Evolutionary conservation across 2,888 invertebrate genomes (phyloP), one percentile per base, ranked within the genome.

Genomic region (Chymomyza procnemis): DNA sequence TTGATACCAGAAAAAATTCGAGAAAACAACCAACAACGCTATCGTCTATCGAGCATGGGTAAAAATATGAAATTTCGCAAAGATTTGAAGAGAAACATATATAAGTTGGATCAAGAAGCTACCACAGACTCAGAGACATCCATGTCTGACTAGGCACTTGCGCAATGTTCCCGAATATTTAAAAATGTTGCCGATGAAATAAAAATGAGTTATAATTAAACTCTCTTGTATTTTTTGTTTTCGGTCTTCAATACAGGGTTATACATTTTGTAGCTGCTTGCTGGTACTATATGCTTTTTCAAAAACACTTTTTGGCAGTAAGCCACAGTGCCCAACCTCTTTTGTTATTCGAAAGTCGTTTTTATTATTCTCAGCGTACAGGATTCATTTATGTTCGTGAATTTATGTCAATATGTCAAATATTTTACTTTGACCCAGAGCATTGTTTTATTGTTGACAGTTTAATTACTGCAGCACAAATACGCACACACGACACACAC

Each of bases 1-100:
- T 97, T 98, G 64, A 95, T 99, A 78, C 96, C 97, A 46, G 96
- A 97, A 91, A 99, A 99, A 91, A 92, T 92, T 66, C 91, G 92
- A 74, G 92, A 92, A 76, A 91, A 92, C 66, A 90, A 92, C 88
- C 93, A 93, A 90, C 92, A 93, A 71, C 92, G 93, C 48, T 94
- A 94, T 91, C 92, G 93, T 80, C 90, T 93, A 77, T 92, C 92
- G 75, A 90, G 90, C 77, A 88, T 91, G 88, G 91, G 91, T 69
- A 91, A 90, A 77, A 90, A 91, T 46, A 90, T 91, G 90, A 91
- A 90, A 73, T 76, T 91, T 66, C 84, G 90, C 64, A 88, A 90
- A 67, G 88, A 90, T 85, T 89, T 91, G 82, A 90, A 89, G 89
- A 85, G 79, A 30, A 89, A 87, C 73, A 88, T 86, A 74, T 89